Base-by-base conservation (phyloP, 2,797 vertebrate genomes). In the Diceros bicornis region DNA sequence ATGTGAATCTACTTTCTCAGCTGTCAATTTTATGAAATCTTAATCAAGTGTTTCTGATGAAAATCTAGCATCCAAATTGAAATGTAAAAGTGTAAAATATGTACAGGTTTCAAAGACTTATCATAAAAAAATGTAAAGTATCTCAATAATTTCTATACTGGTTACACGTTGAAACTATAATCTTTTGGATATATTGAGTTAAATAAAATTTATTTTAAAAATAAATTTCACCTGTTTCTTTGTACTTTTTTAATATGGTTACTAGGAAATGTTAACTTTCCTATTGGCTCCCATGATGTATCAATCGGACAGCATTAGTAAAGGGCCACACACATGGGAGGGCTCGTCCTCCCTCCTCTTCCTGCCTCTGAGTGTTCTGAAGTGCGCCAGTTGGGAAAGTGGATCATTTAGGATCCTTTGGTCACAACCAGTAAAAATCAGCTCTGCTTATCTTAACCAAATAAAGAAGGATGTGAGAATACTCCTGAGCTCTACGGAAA, bases 1-100 rank as follows among this genome's bases (percentile, higher is more conserved):
- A 47, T 52, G 7, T 69, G 69, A 93, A 32, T 81, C 44, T 62
- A 59, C 55, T 96, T 91, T 71, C 83, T 78, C 21, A 82, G n/a
- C 10, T 79, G 52, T 78, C 52, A 72, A 55, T 83, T 97, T 96
- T 87, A 86, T 84, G 66, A 93, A 96, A 64, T 47, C 57, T 77
- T 94, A 71, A 75, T 74, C n/a, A 89, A 87, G n/a, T 81, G 4
- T 74, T 93, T 72, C 74, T 91, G 34, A 82, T 95, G 72, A 92
- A 89, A 95, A 93, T 52, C 27, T 59, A 72, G 64, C 13, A 75
- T 50, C 61, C 78, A 75, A 81, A 66, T 92, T 55, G 47, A 94
- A 83, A 97, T 37, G 29, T 79, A 29, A 55, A 64, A 61, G 52
- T 59, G 25, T 85, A 57, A 96, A 91, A 89, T 69, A 85, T 12